Base-by-base conservation (phyloP, 2,888 invertebrate genomes). In the Drosophila algonquin region DNA sequence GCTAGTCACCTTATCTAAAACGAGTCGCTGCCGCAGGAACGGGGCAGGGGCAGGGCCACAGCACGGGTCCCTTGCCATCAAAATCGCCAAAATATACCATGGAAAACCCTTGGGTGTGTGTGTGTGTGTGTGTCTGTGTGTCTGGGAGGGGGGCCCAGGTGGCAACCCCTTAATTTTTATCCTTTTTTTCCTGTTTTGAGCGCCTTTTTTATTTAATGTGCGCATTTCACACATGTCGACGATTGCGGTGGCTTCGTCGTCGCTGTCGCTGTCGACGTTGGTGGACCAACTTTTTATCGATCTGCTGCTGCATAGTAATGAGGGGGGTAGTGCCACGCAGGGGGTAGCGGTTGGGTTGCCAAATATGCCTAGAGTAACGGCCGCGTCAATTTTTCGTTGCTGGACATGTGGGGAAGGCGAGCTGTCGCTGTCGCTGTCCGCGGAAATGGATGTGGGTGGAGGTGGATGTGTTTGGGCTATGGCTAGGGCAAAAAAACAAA, bases 1-100 rank as follows among this genome's bases (percentile, higher is more conserved):
- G 89, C 75, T 77, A 87, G 87, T 87, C 74, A 82, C 89, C 88
- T 85, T 85, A 85, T 89, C 85, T 85, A 88, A 87, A 85, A 87
- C 86, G 80, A 63, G 76, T 63, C 53, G 52, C 69, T 55, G 62
- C 61, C 63, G 55, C 45, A 45, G 52, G 24, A 18, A 14, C 4
- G 54, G 32, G 18, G 40, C 45, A 40, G 8, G 27, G 51, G n/a
- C 12, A 47, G 12, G 32, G 18, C 21, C 21, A 21, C 21, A 21
- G 40, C 24, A 48, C 14, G n/a, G 24, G 18, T 7, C 14, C 24
- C 12, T 7, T 24, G 46, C 18, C 46, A 58, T 18, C 32, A 40
- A 65, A 65, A 65, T 61, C 63, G 62, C 53, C 67, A 57, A 64
- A 40, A 40, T 40, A 53, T 52, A 67, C 65, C 64, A 65, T 53